Percentiles rank a stretch among this genome's conserved stretches.
Evolutionary conservation across 2,113 vertebrate genomes (phyloP).

Genomic region (Peromyscus leucopus): DNA sequence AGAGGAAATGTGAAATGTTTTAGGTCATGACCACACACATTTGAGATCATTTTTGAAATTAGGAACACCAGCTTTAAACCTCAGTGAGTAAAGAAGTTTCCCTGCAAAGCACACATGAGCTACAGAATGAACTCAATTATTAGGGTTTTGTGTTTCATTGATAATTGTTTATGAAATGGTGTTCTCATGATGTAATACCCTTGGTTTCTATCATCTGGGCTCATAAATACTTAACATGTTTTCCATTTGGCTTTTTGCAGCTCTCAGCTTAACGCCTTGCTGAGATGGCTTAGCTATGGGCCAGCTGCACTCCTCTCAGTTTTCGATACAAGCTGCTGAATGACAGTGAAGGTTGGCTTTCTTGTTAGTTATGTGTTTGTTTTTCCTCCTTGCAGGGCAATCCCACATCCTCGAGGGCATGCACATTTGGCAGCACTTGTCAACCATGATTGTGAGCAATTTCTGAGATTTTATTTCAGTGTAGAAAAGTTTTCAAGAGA

Average conservation of each 20-base stretch:
- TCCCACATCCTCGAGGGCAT: constrained; percentile 97
- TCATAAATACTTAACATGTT: neutral
- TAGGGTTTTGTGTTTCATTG: constrained; percentile 8
- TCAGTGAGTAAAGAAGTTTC: neutral
- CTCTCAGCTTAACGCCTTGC: neutral
- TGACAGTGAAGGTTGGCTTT: neutral
- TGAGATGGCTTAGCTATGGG: neutral
- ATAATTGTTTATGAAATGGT: constrained; percentile 3
- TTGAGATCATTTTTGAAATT: constrained; percentile 18
- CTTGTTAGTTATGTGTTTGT: neutral
- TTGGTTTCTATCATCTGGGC: neutral
- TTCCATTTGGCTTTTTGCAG: neutral
- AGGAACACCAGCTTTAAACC: neutral
- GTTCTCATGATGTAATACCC: neutral
- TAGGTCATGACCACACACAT: neutral
- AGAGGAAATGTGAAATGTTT: constrained; percentile 3
- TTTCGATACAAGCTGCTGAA: neutral
- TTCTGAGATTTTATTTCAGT: constrained; percentile 53
- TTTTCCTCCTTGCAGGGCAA: constrained; percentile 91
- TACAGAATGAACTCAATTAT: neutral
- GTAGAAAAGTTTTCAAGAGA: constrained; percentile 29
- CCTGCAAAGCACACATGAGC: neutral
- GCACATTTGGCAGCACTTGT: constrained; percentile 97
- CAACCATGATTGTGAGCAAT: constrained; percentile 96
- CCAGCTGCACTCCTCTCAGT: neutral